Conservation (phyloP, 2,113 vertebrate species). For the Lampris megalopsis region DNA sequence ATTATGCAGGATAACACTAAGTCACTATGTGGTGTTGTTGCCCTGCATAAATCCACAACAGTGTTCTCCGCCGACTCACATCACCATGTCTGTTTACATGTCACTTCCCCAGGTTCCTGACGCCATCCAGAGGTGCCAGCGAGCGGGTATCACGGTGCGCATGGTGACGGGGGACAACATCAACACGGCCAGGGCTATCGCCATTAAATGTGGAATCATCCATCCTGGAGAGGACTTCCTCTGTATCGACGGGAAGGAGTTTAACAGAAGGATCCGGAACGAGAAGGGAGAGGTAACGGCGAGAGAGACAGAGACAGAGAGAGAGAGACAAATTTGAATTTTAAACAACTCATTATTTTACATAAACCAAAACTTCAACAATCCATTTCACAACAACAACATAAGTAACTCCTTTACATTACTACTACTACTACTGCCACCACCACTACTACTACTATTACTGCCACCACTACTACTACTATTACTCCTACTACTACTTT, state of each 20-base stretch:
- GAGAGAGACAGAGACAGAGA: not conserved
- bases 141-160: slow-evolving; percentile 96
- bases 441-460: too few relatives aligned
- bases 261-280: slow-evolving; percentile 97
- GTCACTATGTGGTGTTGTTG: too few relatives aligned
- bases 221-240: slow-evolving; percentile 97
- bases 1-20: too few relatives aligned
- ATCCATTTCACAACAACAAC: too few relatives aligned
- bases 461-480: too few relatives aligned
- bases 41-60: too few relatives aligned
- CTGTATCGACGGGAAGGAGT: slow-evolving; percentile 97
- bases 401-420: too few relatives aligned
- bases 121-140: slow-evolving; percentile 95
- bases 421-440: too few relatives aligned
- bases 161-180: slow-evolving; percentile 99
- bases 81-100: not conserved
- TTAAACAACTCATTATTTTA: too few relatives aligned
- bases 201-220: slow-evolving; percentile 98
- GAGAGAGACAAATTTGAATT: not conserved
- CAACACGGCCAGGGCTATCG: slow-evolving; percentile 97
- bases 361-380: too few relatives aligned
- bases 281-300: slow-evolving; percentile 94
- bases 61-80: too few relatives aligned
- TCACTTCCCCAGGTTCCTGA: slow-evolving; percentile 88
- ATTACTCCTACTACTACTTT: too few relatives aligned